Base-by-base conservation (phyloP, 2,888 invertebrate species). In the Ommatoiulus sabulosus region DNA sequence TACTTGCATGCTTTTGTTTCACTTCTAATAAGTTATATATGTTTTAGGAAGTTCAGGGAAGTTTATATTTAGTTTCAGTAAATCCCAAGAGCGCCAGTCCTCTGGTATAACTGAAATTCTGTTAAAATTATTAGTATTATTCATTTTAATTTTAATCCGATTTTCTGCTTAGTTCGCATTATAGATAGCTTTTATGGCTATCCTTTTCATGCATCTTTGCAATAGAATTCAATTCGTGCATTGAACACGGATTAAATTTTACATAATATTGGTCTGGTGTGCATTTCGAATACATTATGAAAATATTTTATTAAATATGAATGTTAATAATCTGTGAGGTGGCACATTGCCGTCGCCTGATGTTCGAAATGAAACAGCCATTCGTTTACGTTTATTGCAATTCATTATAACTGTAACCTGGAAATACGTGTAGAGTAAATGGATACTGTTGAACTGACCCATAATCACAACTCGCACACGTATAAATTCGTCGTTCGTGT, bases 361-460 rank as follows among this genome's bases (percentile, higher is more conserved):
- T 80, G 35, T 80, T 15, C 80, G 80, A 80, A 15, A 35, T 80
- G 80, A 80, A 80, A 80, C 35, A 17, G 35, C 35, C 80, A 80
- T 80, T 15, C 35, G 80, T 5, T 10, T 7, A 80, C 15, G 15
- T 80, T 80, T 80, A 80, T 80, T 80, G 80, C 80, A 80, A 80
- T 80, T 80, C 80, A 80, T 80, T 43, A 35, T 35, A 72, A 80
- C 80, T 80, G 15, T 2, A 35, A 35, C 35, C 35, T 35, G 35
- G 35, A 35, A 35, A 2, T 24, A 80, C 80, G 12, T 12, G 48
- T n/a, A 24, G 15, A 35, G 35, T 80, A 80, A 80, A 4, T 12
- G 80, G 80, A 80, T 80, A 35, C 12, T 1, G 52, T 80, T 35
- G 35, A 80, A 35, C 35, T 80, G 80, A 80, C 80, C 80, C 15